A percentile compares a stretch with the other conserved stretches of the same genome.
phyloP scores from a whole-genome alignment of 2,888 invertebrate species.

The Patella ulyssiponensis region DNA sequence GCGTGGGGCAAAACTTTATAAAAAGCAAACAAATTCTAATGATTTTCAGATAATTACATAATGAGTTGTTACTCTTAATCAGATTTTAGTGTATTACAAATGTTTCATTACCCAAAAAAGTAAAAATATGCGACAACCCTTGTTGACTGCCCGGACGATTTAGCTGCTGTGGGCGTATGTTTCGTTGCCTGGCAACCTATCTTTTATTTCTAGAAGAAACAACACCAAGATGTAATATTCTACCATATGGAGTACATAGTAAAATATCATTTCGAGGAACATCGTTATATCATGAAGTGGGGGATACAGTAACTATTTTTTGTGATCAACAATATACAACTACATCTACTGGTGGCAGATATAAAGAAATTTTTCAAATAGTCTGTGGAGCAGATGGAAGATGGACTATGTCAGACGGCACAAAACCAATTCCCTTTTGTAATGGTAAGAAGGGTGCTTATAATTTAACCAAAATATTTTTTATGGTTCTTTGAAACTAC shows the following conservation, averaged over 20 bases:
- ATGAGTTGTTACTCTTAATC: too few relatives aligned
- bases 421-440: constrained; percentile 29
- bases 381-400: constrained; percentile 35
- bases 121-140: too few relatives aligned
- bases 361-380: constrained; percentile 28
- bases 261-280: constrained; percentile 25
- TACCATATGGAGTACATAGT: not conserved
- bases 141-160: too few relatives aligned
- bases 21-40: too few relatives aligned
- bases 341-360: constrained; percentile 5
- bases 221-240: not conserved
- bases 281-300: constrained; percentile 23
- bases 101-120: too few relatives aligned
- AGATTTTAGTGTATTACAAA: too few relatives aligned
- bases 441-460: constrained; percentile 27
- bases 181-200: too few relatives aligned
- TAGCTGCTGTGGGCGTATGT: too few relatives aligned
- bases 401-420: constrained; percentile 36
- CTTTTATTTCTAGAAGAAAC: not conserved
- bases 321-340: constrained; percentile 43
- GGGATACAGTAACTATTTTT: constrained; percentile 39
- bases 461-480: not conserved
- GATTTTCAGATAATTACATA: too few relatives aligned
- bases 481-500: not conserved
- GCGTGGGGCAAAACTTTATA: too few relatives aligned